Evolutionary conservation across 2,113 vertebrate species (phyloP).

Genomic region (Perccottus glenii): DNA sequence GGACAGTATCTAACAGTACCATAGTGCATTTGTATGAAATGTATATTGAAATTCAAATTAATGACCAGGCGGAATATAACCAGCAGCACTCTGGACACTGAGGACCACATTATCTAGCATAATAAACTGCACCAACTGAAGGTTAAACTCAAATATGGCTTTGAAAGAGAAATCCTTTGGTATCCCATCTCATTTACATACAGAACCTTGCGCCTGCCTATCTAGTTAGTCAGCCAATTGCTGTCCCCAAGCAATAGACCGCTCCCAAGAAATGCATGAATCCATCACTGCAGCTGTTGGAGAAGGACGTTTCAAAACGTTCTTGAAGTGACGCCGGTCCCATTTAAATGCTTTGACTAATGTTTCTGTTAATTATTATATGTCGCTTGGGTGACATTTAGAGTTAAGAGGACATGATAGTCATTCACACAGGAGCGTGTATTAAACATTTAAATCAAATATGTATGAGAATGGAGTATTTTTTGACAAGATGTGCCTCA

Average conservation of each 20-base stretch:
- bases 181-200: constrained; percentile 42
- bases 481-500: constrained; percentile 35
- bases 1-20: background rate
- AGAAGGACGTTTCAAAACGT: constrained; percentile 59
- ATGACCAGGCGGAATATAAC: constrained; percentile 9
- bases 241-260: constrained; percentile 44
- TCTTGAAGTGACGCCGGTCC: constrained; percentile 62
- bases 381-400: constrained; percentile 58
- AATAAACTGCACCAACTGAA: constrained; percentile 17
- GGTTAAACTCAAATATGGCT: constrained; percentile 38
- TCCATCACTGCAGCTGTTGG: constrained; percentile 55
- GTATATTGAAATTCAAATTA: constrained; percentile 8
- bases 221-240: constrained; percentile 60
- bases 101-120: constrained; percentile 30
- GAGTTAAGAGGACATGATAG: constrained; percentile 42
- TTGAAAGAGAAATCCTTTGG: constrained; percentile 27
- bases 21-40: constrained; percentile 3
- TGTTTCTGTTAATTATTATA: constrained; percentile 63
- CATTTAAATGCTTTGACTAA: constrained; percentile 63
- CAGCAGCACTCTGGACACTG: constrained; percentile 19
- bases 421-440: constrained; percentile 48
- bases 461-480: constrained; percentile 36
- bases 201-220: constrained; percentile 36
- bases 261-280: constrained; percentile 54
- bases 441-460: constrained; percentile 55